Evolutionary conservation across 1,140 invertebrate species (phyloP), one percentile per base, ranked within the genome.

Genomic region (Chlorops oryzae): DNA sequence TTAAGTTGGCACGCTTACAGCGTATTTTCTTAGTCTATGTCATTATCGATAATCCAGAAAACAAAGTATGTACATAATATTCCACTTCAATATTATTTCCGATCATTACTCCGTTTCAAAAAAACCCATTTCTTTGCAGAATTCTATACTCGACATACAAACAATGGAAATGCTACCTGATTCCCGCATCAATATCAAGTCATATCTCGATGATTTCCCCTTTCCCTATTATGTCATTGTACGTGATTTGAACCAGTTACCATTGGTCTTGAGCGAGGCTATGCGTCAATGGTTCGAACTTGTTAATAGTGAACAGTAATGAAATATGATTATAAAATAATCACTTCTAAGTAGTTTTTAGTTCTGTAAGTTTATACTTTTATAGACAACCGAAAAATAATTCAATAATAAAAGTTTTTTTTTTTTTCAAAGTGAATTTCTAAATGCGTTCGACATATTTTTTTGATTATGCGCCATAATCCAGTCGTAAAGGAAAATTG

Each of bases 171-270:
- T 93, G 59, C 79, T 80, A 65, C 75, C 79, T 54, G 75, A 80
- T 52, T 75, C 87, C 75, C 73, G 81, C 61, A 43, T 71, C 64
- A 54, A 59, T 56, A 50, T 80, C 34, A 69, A 75, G 24, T 74
- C 72, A 2, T 98, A 98, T 70, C 84, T 99, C 79, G 93, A 97
- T 58, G 81, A 78, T 52, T 99, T 99, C 73, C 96, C 96, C 5
- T 99, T 99, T 69, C 94, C 95, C n/a, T 98, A 95, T 77, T 99
- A 98, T 72, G 80, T 98, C 20, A 89, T 99, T 58, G 77, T 99
- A 5, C 75, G 90, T 47, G 89, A 98, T 65, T 85, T 98, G 52
- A 83, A 85, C 51, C 82, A 84, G 24, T 74, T 99, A 47, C 96
- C 96, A 1, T 75, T 79, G 40, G 89, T 96, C 5, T 74, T 99